These are phyloP conservation scores for Tauraco hartlaubi DNA, from an alignment of 2,797 vertebrate species.

Conservation along the genomic window DNA sequence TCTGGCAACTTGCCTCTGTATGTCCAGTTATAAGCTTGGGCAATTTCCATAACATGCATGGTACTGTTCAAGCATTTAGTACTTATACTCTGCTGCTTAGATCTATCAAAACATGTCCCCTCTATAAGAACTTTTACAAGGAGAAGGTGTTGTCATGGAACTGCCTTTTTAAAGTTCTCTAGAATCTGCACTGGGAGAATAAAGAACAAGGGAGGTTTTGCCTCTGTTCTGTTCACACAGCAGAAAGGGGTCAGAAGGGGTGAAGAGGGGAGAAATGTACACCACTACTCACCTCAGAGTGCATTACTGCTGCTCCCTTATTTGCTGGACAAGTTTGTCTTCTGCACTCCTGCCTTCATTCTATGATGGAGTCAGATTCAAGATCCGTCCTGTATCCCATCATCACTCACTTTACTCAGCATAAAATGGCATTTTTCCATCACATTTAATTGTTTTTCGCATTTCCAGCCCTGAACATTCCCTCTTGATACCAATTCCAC, in stretches of 20 bases:
- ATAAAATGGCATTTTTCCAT: background rate
- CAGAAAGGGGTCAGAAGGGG: background rate
- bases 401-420: background rate
- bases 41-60: background rate
- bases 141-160: background rate
- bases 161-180: background rate
- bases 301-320: background rate
- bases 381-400: background rate
- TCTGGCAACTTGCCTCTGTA: background rate
- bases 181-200: background rate
- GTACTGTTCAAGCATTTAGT: background rate
- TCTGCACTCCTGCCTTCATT: background rate
- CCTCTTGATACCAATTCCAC: background rate
- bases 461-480: background rate
- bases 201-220: background rate
- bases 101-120: background rate
- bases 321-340: background rate
- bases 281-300: background rate
- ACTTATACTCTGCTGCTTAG: background rate
- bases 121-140: background rate
- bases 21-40: background rate
- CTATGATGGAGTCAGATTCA: background rate
- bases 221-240: background rate
- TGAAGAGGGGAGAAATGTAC: background rate
- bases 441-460: background rate